Percentiles rank a stretch among this genome's conserved stretches.
Conservation (phyloP, 2,113 vertebrate genomes). For the Gasterosteus aculeatus region DNA sequence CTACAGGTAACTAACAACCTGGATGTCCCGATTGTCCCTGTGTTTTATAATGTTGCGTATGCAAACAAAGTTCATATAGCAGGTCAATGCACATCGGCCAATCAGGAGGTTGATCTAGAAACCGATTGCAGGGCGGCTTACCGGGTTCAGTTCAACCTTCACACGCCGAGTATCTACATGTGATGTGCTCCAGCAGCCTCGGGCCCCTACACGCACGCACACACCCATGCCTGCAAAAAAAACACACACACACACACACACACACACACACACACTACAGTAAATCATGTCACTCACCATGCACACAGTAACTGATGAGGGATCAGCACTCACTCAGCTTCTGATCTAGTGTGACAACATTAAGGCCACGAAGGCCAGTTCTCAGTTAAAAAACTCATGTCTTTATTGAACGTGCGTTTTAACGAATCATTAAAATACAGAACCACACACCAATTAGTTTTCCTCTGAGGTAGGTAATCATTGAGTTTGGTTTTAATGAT, state of each 20-base stretch:
- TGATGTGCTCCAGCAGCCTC: conserved; percentile 1
- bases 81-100: background rate
- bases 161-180: background rate
- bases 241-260: background rate
- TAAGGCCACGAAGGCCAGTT: conserved; percentile 36
- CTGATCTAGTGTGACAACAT: conserved; percentile 61
- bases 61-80: background rate
- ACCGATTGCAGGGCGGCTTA: background rate
- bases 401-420: conserved; percentile 47
- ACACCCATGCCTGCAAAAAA: background rate
- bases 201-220: conserved; percentile 12
- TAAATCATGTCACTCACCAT: background rate
- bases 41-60: background rate
- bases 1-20: conserved; percentile 67
- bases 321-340: conserved; percentile 25
- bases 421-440: conserved; percentile 59
- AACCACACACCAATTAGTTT: conserved; percentile 12
- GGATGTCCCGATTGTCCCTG: background rate
- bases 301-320: conserved; percentile 23
- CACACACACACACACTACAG: too few species aligned
- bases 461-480: background rate
- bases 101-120: background rate
- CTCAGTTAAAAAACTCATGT: conserved; percentile 43
- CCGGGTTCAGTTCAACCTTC: background rate
- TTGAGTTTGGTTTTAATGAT: conserved; percentile 57